Evolutionary conservation across 2,888 invertebrate species (phyloP), one percentile per base, ranked within the genome.

Genomic region (Sympetrum striolatum): DNA sequence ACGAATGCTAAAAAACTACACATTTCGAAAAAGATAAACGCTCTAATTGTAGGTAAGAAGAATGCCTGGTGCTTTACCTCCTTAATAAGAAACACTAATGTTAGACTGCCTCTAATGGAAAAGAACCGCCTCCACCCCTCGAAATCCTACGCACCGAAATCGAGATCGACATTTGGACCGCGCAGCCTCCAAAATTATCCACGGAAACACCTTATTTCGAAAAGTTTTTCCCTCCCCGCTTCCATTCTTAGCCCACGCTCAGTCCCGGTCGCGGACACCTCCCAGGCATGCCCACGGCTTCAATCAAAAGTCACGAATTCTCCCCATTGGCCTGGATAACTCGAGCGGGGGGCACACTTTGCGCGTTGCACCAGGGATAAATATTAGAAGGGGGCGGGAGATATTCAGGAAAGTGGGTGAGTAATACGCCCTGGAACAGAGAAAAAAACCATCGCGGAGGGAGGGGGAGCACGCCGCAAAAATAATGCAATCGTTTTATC

Each of bases 271-370:
- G 81, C 48, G 25, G 53, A 15, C 53, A 14, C 48, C 73, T 25
- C 82, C 53, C n/a, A 82, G 82, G 53, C 82, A 35, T 82, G 82
- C 82, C 82, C 82, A 31, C 22, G 82, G 82, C 82, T 58, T 58
- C 82, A 15, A 58, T 82, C 82, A 53, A 44, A 31, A 58, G 82
- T 82, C 82, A 82, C 82, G 82, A 82, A 82, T 53, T 82, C 35
- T 82, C 82, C 82, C 82, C 53, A 58, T 82, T 58, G 82, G 82
- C 82, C 82, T 82, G 82, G 82, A 82, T 82, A 82, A 82, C 53
- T 58, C 82, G 53, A 44, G 12, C 22, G 81, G 48, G 44, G 8
- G 82, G 53, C 73, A 73, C 73, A 73, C 73, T 73, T 73, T 73
- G 73, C 73, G 64, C 64, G 31, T 31, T 35, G 58, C 82, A 58